Percentiles rank a stretch among this genome's conserved stretches.
phyloP scores from a whole-genome alignment of 2,113 vertebrate genomes.

The Siphamia tubifer region DNA sequence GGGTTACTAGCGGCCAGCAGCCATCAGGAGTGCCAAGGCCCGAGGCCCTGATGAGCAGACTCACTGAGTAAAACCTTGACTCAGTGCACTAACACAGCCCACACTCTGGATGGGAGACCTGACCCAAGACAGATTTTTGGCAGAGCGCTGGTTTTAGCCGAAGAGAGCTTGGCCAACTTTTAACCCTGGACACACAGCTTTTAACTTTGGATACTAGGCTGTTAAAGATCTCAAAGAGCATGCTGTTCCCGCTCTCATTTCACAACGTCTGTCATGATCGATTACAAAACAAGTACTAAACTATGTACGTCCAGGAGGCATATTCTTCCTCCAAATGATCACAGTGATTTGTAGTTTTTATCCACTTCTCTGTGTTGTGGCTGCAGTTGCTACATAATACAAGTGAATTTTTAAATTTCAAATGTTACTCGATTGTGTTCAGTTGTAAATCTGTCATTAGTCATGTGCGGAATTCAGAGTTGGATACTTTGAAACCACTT shows the following conservation, averaged over 20 bases:
- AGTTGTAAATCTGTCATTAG: neutral
- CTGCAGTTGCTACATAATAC: slow-evolving; percentile 1
- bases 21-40: slow-evolving; percentile 67
- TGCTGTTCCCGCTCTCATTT: slow-evolving; percentile 58
- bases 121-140: slow-evolving; percentile 75
- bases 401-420: slow-evolving; percentile 8
- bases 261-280: slow-evolving; percentile 62
- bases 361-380: slow-evolving; percentile 6
- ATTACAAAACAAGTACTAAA: slow-evolving; percentile 58
- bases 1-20: slow-evolving; percentile 52
- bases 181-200: slow-evolving; percentile 65
- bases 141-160: slow-evolving; percentile 60
- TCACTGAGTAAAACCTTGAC: slow-evolving; percentile 65
- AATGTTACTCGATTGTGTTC: slow-evolving; percentile 24
- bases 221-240: slow-evolving; percentile 69
- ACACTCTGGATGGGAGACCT: slow-evolving; percentile 69
- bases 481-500: neutral
- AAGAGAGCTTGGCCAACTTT: slow-evolving; percentile 65
- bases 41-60: slow-evolving; percentile 61
- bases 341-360: slow-evolving; percentile 36
- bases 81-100: slow-evolving; percentile 59
- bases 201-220: slow-evolving; percentile 61
- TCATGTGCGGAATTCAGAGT: neutral
- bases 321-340: slow-evolving; percentile 35
- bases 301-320: slow-evolving; percentile 57